Percentiles rank a stretch among this genome's conserved stretches.
phyloP scores from a whole-genome alignment of 2,113 vertebrate genomes.

The Beaufortia kweichowensis region DNA sequence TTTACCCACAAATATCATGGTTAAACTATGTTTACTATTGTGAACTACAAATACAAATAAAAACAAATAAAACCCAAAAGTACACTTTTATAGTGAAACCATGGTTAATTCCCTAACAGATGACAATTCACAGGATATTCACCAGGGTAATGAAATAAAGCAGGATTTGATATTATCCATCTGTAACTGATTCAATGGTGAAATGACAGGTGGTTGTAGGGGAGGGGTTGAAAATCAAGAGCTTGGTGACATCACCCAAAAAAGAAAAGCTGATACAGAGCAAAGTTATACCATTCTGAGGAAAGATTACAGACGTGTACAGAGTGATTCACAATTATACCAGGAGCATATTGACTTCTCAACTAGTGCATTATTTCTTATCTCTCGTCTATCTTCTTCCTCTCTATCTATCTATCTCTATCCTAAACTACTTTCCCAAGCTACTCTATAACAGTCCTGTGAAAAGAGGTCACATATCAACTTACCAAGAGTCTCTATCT shows the following conservation, averaged over 20 bases:
- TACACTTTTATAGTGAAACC: too few species aligned
- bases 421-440: conserved; percentile 59
- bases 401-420: conserved; percentile 52
- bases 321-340: neutral
- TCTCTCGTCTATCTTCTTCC: conserved; percentile 30
- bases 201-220: neutral
- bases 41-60: too few species aligned
- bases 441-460: conserved; percentile 60
- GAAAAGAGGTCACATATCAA: conserved; percentile 68
- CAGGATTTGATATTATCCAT: too few species aligned
- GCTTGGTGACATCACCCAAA: neutral
- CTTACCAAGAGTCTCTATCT: conserved; percentile 63
- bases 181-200: neutral
- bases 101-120: too few species aligned
- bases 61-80: too few species aligned
- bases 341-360: neutral
- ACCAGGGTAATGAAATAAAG: neutral
- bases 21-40: too few species aligned
- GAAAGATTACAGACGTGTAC: neutral
- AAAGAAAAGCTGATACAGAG: neutral
- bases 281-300: neutral
- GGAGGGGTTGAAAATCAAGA: neutral
- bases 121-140: too few species aligned
- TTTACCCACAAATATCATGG: too few species aligned
- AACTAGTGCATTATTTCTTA: conserved; percentile 29